These are phyloP conservation scores for Drosophila setosimentum DNA, from an alignment of 2,888 invertebrate species.

Conservation along the genomic window DNA sequence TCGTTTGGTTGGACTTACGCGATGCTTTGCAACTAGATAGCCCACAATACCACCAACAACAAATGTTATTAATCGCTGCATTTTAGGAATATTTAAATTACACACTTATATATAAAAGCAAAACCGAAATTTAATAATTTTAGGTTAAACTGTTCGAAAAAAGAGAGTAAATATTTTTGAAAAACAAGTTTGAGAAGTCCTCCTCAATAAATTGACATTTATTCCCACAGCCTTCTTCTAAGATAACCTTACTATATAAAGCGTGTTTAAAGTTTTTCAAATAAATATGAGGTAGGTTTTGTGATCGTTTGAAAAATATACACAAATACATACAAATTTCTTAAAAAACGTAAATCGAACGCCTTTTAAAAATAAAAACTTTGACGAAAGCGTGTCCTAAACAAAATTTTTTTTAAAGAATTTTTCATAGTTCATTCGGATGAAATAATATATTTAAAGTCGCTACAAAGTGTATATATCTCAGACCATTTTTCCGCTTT, in stretches of 20 bases:
- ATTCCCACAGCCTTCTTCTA: not conserved
- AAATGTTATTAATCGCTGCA: conserved; percentile 7
- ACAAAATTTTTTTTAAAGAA: not conserved
- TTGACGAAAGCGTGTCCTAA: not conserved
- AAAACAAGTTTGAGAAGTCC: not conserved
- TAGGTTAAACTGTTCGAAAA: not conserved
- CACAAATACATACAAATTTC: not conserved
- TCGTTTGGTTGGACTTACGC: not conserved
- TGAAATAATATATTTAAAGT: not conserved
- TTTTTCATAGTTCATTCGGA: not conserved
- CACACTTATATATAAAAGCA: not conserved
- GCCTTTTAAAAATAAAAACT: not conserved
- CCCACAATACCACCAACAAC: conserved; percentile 13
- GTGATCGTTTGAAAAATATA: not conserved
- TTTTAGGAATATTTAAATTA: not conserved
- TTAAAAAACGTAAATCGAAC: not conserved
- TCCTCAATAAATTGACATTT: not conserved
- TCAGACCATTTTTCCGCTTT: too few relatives aligned
- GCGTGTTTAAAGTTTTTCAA: not conserved
- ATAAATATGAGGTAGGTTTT: not conserved
- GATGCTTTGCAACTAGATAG: not conserved
- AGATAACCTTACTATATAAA: not conserved
- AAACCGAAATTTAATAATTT: not conserved
- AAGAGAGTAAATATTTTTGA: not conserved
- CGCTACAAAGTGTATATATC: too few relatives aligned